Evolutionary conservation across 2,113 vertebrate genomes (phyloP).

Genomic region (Corythaeola cristata): DNA sequence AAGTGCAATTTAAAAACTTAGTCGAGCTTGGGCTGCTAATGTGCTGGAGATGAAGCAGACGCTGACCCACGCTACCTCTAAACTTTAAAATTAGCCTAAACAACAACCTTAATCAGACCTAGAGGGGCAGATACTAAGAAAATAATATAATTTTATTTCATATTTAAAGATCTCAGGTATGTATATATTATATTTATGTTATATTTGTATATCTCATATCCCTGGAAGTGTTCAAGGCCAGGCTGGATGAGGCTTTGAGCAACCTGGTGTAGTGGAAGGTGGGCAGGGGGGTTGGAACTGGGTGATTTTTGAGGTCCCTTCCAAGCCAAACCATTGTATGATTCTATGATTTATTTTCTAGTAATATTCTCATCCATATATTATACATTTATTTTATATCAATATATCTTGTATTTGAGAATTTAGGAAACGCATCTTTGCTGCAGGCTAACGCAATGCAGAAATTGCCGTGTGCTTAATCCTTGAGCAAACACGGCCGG

Average conservation of each 20-base stretch:
- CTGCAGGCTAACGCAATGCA: accelerated
- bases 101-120: neutral
- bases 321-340: no score
- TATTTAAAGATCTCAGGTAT: neutral
- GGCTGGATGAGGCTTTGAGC: no score
- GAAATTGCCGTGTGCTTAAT: neutral
- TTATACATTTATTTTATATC: neutral
- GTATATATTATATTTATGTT: neutral
- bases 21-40: neutral
- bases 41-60: neutral
- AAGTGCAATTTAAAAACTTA: neutral
- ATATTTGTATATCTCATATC: neutral
- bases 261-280: no score
- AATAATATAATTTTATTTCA: neutral
- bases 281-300: no score
- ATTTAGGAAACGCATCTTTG: neutral
- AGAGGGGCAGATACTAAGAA: neutral
- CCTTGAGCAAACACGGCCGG: accelerated
- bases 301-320: no score
- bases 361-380: no score
- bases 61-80: accelerated
- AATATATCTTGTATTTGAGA: neutral
- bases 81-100: neutral
- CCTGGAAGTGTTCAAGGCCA: no score
- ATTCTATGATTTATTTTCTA: neutral